Evolutionary conservation across 1,140 invertebrate species (phyloP), one percentile per base, ranked within the genome.

Genomic region (Aphelenchoides fujianensis): DNA sequence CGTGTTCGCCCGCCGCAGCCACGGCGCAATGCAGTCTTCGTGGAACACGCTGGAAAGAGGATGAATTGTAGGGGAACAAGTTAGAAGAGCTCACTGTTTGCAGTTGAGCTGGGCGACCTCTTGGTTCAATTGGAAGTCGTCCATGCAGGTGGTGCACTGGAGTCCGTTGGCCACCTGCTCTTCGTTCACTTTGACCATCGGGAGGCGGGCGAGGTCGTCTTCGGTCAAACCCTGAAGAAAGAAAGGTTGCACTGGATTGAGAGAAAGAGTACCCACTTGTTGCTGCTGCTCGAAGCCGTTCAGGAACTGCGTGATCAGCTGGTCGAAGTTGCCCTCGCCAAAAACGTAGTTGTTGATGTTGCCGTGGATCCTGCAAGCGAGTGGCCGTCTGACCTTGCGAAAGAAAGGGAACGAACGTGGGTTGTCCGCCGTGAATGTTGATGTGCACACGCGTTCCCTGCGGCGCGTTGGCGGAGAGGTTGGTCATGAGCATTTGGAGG

Each of bases 71-170:
- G 41, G 12, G 23, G 23, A 48, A 48, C 23, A 48, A 48, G 23
- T 12, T 48, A 12, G 23, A 16, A 23, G 23, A 48, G 23, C 3
- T 52, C 53, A 69, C 54, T 98, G 95, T 79, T 91, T 88, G 87
- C 95, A 98, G 35, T 91, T 90, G 81, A 98, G 87, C 80, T 91
- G 89, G 74, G 91, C 90, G 5, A 95, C 94, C 61, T 89, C 88
- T 87, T 97, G 93, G 52, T 90, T 89, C 78, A 92, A 79, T 77
- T 88, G 86, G 84, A 94, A 95, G 84, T 93, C 91, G 79, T 97
- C 95, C 93, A 95, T 96, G 86, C 95, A 98, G 3, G 97, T 92
- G 1, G 94, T 94, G 86, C 95, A 98, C 80, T 97, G 92, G 9
- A 92, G 86, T 82, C 91, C 91, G 34, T 89, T 87, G 74, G 91